These are phyloP conservation scores for Xenentodon cancila DNA, from an alignment of 2,797 vertebrate genomes.

Conservation along the genomic window DNA sequence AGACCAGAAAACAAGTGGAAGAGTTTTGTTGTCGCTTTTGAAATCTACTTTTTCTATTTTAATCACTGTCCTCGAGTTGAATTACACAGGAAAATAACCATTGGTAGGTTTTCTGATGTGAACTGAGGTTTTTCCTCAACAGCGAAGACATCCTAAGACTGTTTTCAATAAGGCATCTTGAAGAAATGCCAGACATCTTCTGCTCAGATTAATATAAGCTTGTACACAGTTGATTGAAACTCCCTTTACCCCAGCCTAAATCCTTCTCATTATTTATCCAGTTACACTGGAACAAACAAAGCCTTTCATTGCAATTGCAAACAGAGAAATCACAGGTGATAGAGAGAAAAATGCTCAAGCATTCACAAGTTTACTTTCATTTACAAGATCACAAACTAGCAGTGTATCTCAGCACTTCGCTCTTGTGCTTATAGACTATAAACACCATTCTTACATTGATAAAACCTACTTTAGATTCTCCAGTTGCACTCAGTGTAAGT, in stretches of 20 bases:
- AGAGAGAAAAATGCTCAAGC: constrained; percentile 19
- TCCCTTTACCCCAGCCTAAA: not conserved
- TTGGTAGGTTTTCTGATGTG: no score
- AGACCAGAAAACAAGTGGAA: no score
- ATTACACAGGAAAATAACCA: no score
- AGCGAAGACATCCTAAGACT: no score
- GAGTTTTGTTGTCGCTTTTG: no score
- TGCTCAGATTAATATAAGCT: not conserved
- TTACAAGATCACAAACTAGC: constrained; percentile 13
- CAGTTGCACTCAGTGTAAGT: constrained; percentile 17
- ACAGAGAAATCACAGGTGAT: constrained; percentile 18
- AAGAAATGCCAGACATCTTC: no score
- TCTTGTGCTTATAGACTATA: not conserved
- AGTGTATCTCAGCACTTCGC: not conserved
- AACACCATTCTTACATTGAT: not conserved
- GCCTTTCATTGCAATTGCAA: not conserved
- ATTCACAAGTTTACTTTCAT: constrained; percentile 30
- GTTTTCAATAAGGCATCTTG: no score
- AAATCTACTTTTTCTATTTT: no score
- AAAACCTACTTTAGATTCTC: constrained; percentile 1
- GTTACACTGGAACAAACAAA: not conserved
- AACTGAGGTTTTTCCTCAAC: no score
- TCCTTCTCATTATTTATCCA: constrained; percentile 14
- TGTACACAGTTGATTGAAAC: not conserved
- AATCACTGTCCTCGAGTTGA: no score